Evolutionary conservation across 2,113 vertebrate species (phyloP), one percentile per base, ranked within the genome.

Genomic region (Pollimyrus isidori): DNA sequence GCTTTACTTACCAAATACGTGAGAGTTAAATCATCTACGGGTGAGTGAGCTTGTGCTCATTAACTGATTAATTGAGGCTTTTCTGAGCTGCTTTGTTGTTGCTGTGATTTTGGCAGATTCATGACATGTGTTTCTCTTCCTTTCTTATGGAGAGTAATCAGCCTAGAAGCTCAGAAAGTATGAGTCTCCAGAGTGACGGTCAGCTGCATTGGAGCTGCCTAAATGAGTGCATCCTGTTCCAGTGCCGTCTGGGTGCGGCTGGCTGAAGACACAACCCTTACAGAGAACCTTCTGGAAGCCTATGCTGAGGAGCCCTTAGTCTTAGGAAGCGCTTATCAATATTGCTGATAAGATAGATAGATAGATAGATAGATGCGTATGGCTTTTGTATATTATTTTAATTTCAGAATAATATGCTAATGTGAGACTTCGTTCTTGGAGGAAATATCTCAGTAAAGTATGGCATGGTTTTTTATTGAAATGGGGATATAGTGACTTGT

Each of bases 101-200:
- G 83, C 48, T 46, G 83, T 26, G 83, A 39, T 82, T 56, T 85
- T 53, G 86, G 82, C 17, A 83, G 87, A 91, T 88, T 91, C 30
- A 82, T 90, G 80, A 2, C 53, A 5, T n/a, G 48, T 56, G 56
- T 13, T 86, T 87, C 17, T 17, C 80, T 90, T 45, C 89, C 46
- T 89, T 90, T 90, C 90, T 52, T n/a, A 73, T 89, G 80, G 84
- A 90, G 89, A 90, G 53, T 87, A 90, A 92, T 90, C 83, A 91
- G 76, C 87, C 88, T 84, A 89, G 82, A 92, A 85, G 87, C 80
- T 73, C 65, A 53, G 39, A 89, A 91, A 90, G 58, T 83, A 88
- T 89, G 52, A 90, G 35, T 56, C 91, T 88, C 89, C 49, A 69
- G 91, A 90, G 91, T 87, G 89, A 73, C 88, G 73, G 87, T 92